Evolutionary conservation across 2,113 vertebrate genomes (phyloP), one percentile per base, ranked within the genome.

Genomic region (Pluvialis apricaria): DNA sequence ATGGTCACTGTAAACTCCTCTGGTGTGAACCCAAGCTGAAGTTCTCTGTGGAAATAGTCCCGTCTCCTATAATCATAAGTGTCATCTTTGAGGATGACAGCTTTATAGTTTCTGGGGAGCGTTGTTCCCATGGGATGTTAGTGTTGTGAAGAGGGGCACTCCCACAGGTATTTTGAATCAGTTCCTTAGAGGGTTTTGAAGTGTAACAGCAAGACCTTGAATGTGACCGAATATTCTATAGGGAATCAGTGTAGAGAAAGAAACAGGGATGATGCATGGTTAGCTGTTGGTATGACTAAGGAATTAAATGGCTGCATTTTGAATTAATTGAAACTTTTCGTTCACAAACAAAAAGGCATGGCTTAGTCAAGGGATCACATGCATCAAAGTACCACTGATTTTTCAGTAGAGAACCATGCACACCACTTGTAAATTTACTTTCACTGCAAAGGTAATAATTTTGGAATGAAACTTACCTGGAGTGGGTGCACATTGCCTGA

Each of bases 61-160:
- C 83, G 34, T 62, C 91, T 95, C 45, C 62, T 52, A 5, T 38
- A 87, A 89, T 94, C 52, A 38, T 75, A 76, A 87, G 66, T 77
- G 86, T 57, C 91, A 77, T 69, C 83, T 64, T 84, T 69, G 95
- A 87, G 91, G 57, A 75, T 96, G 92, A 83, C 86, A 92, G 89
- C 81, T 73, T 54, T 70, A 87, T 19, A 65, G 78, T 69, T 97
- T 54, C 92, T 66, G 58, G 69, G 89, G 62, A 92, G 4, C 49
- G 7, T 1, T 68, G 34, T 38, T 87, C 89, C 92, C 13, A 0
- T 61, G 89, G 88, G 89, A 70, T n/a, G 49, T 17, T 69, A 8
- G 62, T 73, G 54, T 73, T 78, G 58, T 55, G 83, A 85, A 72
- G 26, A 55, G 40, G 8, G 9, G 22, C n/a, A 3, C 15, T 95